Evolutionary conservation across 2,797 vertebrate species (phyloP).

Genomic region (Miichthys miiuy): DNA sequence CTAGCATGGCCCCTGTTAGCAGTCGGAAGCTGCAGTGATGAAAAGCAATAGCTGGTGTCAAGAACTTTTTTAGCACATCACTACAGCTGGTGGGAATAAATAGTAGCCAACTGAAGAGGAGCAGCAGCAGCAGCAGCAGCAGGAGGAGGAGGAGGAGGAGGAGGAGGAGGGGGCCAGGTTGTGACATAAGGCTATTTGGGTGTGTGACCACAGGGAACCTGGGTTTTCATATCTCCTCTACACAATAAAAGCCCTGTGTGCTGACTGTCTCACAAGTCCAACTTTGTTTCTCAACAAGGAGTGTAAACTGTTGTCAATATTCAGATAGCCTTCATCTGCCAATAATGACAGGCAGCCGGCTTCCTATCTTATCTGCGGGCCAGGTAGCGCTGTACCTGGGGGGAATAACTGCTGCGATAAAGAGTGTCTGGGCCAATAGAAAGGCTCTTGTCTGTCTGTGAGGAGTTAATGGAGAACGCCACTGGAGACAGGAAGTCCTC

Average conservation of each 20-base stretch:
- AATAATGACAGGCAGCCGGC: conserved; percentile 74
- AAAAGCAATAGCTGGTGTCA: conserved; percentile 93
- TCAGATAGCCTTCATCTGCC: conserved; percentile 80
- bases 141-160: conserved; percentile 68
- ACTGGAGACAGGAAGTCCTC: conserved; percentile 86
- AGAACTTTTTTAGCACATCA: conserved; percentile 92
- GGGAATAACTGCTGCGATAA: conserved; percentile 80
- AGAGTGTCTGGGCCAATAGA: conserved; percentile 76
- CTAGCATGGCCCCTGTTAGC: conserved; percentile 85
- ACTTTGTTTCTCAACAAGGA: conserved; percentile 80
- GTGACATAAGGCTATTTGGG: conserved; percentile 88
- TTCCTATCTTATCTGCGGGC: conserved; percentile 81
- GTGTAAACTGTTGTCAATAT: conserved; percentile 77
- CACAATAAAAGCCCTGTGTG: conserved; percentile 79
- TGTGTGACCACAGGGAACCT: conserved; percentile 84
- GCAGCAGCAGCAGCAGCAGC: conserved; percentile 64
- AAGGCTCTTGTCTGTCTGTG: conserved; percentile 75
- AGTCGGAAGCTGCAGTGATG: conserved; percentile 91
- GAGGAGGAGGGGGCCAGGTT: conserved; percentile 63
- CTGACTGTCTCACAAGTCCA: conserved; percentile 76
- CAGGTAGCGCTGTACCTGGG: conserved; percentile 76
- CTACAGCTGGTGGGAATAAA: conserved; percentile 95
- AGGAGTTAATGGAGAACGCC: conserved; percentile 83
- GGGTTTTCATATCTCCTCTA: conserved; percentile 84
- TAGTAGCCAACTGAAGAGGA: conserved; percentile 84